Percentiles rank a stretch among this genome's conserved stretches.
These are phyloP conservation scores for Eupithecia subfuscata DNA, from an alignment of 2,888 invertebrate genomes.

Conservation along the genomic window DNA sequence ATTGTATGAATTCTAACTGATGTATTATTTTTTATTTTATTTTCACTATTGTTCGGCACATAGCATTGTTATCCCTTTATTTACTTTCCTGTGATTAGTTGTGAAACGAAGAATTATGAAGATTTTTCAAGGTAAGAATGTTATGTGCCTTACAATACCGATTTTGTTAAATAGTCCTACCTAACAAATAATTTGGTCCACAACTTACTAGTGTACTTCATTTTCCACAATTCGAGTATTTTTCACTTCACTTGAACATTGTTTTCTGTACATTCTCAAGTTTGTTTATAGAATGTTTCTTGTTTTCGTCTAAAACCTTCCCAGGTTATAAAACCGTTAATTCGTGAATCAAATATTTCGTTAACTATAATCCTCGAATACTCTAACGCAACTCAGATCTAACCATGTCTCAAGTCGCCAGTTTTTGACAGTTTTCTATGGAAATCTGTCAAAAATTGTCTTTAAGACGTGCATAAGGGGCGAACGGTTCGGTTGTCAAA, in stretches of 20 bases:
- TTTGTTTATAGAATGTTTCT: background rate
- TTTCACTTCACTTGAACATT: background rate
- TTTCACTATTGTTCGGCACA: slow-evolving; percentile 95
- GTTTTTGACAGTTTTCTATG: too few species aligned
- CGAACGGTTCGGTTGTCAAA: too few species aligned
- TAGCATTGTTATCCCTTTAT: slow-evolving; percentile 63
- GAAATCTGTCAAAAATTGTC: too few species aligned
- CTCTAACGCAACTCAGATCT: too few species aligned
- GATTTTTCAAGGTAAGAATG: slow-evolving; percentile 72
- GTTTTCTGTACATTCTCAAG: background rate
- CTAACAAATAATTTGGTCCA: slow-evolving; percentile 2
- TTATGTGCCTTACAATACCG: slow-evolving; percentile 80
- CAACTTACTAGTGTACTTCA: background rate
- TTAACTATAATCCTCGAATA: background rate
- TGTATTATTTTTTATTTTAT: slow-evolving; percentile 68
- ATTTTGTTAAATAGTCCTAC: slow-evolving; percentile 4
- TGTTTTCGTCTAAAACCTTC: background rate
- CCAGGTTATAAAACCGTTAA: background rate
- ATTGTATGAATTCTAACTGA: slow-evolving; percentile 52
- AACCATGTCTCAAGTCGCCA: too few species aligned
- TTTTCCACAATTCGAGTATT: background rate
- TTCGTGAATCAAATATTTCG: background rate
- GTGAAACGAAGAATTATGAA: slow-evolving; percentile 45
- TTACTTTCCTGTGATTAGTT: slow-evolving; percentile 39
- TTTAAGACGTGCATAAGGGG: too few species aligned